Evolutionary conservation across 2,888 invertebrate species (phyloP), one percentile per base, ranked within the genome.

Genomic region (Cactoblastis cactorum): DNA sequence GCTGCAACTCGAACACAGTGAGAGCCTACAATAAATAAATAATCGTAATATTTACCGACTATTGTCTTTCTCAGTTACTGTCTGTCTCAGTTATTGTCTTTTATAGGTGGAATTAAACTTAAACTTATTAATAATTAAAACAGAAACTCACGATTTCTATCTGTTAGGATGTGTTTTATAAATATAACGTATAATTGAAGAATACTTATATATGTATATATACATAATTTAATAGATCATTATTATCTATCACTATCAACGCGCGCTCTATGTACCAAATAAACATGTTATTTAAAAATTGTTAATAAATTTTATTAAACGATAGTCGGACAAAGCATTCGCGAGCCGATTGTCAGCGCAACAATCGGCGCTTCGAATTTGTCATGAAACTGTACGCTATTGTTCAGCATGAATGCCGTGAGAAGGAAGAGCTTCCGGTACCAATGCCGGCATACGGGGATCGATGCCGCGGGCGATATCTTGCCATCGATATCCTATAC

Each of bases 341-440:
- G 62, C 48, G 73, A 75, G 74, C 70, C 74, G 73, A 74, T 74
- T 75, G 79, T 80, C 73, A 67, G 62, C 63, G 66, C 67, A 67
- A 82, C 80, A 80, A 84, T 80, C 69, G 75, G 72, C 72, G 79
- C 72, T 77, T 82, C 84, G 85, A 87, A 89, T 89, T 88, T 88
- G 89, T 88, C 86, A 83, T 83, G 83, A 75, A 78, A 80, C 76
- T 76, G 69, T 70, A 64, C 59, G 57, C 67, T 65, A 70, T 84
- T 87, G 83, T 87, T 76, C 60, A 58, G 53, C 52, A 65, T 83
- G 79, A 83, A 84, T 82, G 71, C 68, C 60, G 72, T 67, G 83
- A 78, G 80, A 86, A 87, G 86, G 88, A 87, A 87, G 82, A 78
- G 75, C 80, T 85, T 88, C 89, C 89, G 88, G 83, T 71, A 67